These are phyloP conservation scores for Perognathus longimembris DNA, from an alignment of 2,113 vertebrate species.

Conservation along the genomic window DNA sequence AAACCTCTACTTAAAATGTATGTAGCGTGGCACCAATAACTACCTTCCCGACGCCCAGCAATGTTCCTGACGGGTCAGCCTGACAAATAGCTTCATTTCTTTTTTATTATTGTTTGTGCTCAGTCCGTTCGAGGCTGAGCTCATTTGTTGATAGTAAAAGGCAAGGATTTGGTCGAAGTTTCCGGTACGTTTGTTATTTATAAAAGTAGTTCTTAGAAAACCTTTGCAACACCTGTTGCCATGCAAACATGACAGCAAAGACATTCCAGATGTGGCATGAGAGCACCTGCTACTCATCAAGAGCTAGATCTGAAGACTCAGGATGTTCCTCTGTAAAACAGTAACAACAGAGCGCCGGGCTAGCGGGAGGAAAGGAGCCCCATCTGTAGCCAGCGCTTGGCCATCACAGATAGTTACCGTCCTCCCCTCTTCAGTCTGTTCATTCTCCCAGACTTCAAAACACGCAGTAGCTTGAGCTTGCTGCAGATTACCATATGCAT, in stretches of 20 bases:
- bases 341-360: background rate
- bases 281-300: background rate
- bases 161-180: background rate
- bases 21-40: background rate
- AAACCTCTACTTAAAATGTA: background rate
- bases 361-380: accelerated
- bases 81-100: background rate
- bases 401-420: accelerated
- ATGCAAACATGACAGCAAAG: background rate
- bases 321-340: background rate
- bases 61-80: background rate
- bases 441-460: background rate
- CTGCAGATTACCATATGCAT: background rate
- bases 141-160: background rate
- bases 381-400: background rate
- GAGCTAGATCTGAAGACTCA: background rate
- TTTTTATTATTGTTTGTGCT: background rate
- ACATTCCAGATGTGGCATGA: background rate
- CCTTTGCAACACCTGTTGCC: background rate
- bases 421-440: no score
- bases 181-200: background rate
- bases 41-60: background rate
- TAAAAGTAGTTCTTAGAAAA: background rate
- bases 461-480: background rate
- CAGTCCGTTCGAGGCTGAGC: background rate